Base-by-base conservation (phyloP, 2,797 vertebrate genomes). In the Alosa sapidissima region DNA sequence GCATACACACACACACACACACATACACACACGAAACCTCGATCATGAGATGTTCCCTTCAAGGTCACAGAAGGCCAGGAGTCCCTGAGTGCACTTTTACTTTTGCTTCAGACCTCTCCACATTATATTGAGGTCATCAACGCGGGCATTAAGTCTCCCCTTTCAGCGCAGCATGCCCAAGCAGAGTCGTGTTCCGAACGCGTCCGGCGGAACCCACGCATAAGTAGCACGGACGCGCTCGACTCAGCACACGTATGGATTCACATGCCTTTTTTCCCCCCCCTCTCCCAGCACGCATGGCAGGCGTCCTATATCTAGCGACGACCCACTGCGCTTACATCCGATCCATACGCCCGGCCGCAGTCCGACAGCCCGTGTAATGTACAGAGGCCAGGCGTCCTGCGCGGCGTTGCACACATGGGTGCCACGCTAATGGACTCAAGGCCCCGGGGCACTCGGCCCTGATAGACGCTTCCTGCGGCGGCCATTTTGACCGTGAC, bases 381-480 rank as follows among this genome's bases (percentile, higher is more conserved):
- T 60, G 54, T 60, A 84, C 21, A 81, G 19, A 81, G 52, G 51
- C 51, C 68, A 72, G 68, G 28, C 58, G 21, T 10, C 33, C 36
- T 36, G 52, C 49, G 10, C 33, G 8, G 72, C 83, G 41, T 10
- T 21, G 54, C 62, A 36, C 83, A 75, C 62, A 16, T 2, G 84
- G 54, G 54, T 16, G 41, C 49, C 68, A 16, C 75, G 9, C 4
- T 84, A 62, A 81, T 33, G 84, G 78, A 33, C 83, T 13, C 16
- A 4, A 8, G 87, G 89, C 88, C 88, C 90, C 81, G 87, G 88
- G 88, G 88, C 88, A 87, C 2, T 47, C 14, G n/a, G 68, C 24
- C 83, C 68, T 86, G 86, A 86, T 89, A 88, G 87, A 90, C 89
- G 89, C 87, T 89, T 88, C 49, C 88, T 84, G 83, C 84, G 82